Conservation (phyloP, 1,140 invertebrate species). For the Trichonephila clavata region DNA sequence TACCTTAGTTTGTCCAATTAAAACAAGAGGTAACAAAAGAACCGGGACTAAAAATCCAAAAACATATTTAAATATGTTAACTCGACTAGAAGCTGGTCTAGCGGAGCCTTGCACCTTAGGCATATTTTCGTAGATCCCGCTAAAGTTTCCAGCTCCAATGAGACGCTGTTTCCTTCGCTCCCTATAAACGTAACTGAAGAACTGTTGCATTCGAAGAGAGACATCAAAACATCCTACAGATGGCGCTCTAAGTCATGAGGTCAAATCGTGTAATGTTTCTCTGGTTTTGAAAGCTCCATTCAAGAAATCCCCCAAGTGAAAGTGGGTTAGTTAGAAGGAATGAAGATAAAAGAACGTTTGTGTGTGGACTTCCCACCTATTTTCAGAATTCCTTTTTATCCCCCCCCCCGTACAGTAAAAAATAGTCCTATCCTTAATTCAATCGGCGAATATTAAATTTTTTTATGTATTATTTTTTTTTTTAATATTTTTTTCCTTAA, state of each 20-base stretch:
- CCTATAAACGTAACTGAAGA: background rate
- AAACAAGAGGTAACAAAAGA: constrained; percentile 28
- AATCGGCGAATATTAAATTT: too few species aligned
- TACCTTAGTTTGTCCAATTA: constrained; percentile 36
- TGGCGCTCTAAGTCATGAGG: constrained; percentile 1
- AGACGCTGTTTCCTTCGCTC: background rate
- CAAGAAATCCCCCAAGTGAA: background rate
- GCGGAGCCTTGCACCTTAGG: background rate
- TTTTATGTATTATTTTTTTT: too few species aligned
- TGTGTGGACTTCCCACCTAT: too few species aligned
- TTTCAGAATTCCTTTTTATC: too few species aligned
- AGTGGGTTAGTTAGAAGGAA: too few species aligned
- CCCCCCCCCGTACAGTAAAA: too few species aligned
- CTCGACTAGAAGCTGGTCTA: constrained; percentile 34
- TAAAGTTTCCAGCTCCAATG: background rate
- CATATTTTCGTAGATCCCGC: constrained; percentile 52
- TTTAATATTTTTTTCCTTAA: too few species aligned
- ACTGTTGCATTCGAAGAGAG: background rate
- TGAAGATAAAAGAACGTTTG: too few species aligned
- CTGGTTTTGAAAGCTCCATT: background rate
- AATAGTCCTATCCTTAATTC: too few species aligned
- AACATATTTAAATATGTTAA: constrained; percentile 46
- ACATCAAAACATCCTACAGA: background rate
- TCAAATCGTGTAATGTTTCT: background rate
- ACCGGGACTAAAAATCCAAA: constrained; percentile 47